Conservation (phyloP, 1,140 invertebrate genomes). For the Phenacoccus solenopsis region DNA sequence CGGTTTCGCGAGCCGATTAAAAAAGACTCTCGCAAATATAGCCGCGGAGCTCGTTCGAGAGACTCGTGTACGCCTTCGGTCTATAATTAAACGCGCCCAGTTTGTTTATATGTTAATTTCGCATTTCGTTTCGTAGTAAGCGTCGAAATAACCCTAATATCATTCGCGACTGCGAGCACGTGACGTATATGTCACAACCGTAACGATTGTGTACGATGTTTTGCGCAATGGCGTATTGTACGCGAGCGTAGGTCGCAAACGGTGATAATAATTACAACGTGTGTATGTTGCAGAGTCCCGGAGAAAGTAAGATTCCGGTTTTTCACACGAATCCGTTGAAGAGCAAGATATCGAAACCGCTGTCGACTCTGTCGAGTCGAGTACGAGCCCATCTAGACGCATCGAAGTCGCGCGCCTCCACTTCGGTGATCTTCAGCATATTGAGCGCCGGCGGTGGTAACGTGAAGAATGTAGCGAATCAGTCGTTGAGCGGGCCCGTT, state of each 20-base stretch:
- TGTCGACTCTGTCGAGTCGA: constrained; percentile 28
- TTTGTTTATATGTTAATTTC: neutral
- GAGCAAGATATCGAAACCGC: constrained; percentile 24
- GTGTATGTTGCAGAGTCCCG: constrained; percentile 30
- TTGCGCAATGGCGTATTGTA: neutral
- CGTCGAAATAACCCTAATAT: neutral
- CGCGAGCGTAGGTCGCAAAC: neutral
- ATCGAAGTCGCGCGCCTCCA: constrained; percentile 24
- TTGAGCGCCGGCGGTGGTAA: constrained; percentile 21
- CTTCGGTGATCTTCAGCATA: constrained; percentile 24
- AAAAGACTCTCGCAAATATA: no score
- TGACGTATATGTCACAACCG: neutral
- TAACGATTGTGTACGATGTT: neutral
- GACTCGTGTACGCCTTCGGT: neutral
- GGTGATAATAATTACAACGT: neutral
- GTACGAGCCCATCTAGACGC: constrained; percentile 27
- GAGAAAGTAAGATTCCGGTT: constrained; percentile 33
- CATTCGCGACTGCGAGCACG: neutral
- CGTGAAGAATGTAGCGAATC: neutral
- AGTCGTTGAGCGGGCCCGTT: constrained; percentile 12
- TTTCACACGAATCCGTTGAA: constrained; percentile 26
- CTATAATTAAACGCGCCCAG: neutral
- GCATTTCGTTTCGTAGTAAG: neutral
- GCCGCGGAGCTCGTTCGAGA: no score
- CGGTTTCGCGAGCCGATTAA: no score